phyloP scores from a whole-genome alignment of 2,797 vertebrate genomes.

The Apogon talboti region DNA sequence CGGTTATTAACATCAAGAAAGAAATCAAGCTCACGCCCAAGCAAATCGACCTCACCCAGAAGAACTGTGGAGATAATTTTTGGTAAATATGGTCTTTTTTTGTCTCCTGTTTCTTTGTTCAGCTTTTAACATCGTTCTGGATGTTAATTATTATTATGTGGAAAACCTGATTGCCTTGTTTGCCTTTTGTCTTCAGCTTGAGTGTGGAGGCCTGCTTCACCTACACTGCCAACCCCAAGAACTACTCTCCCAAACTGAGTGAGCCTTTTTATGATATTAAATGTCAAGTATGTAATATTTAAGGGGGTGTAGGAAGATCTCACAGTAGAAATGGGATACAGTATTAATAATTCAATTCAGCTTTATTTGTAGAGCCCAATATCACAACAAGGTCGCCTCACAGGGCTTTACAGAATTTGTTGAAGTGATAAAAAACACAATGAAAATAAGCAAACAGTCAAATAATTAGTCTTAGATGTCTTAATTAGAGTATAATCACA shows the following conservation, averaged over 20 bases:
- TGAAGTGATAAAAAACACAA: too few relatives aligned
- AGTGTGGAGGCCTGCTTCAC: slow-evolving; percentile 88
- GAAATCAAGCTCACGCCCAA: slow-evolving; percentile 85
- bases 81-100: slow-evolving; percentile 68
- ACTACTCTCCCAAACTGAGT: slow-evolving; percentile 88
- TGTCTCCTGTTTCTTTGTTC: background rate
- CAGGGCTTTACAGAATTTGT: too few relatives aligned
- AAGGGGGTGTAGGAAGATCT: too few relatives aligned
- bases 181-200: slow-evolving; percentile 81
- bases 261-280: slow-evolving; percentile 62
- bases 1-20: slow-evolving; percentile 90
- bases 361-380: too few relatives aligned
- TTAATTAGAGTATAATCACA: too few relatives aligned
- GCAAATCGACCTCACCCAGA: slow-evolving; percentile 88
- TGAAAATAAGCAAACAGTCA: too few relatives aligned
- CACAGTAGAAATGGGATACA: too few relatives aligned
- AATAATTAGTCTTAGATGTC: too few relatives aligned
- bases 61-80: slow-evolving; percentile 77
- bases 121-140: background rate
- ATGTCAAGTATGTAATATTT: too few relatives aligned
- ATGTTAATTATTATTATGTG: background rate
- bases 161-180: slow-evolving; percentile 20
- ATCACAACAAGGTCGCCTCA: too few relatives aligned
- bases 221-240: slow-evolving; percentile 85
- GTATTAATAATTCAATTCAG: too few relatives aligned